These are phyloP conservation scores for Oryzias celebensis DNA, from an alignment of 2,113 vertebrate species.

Conservation along the genomic window DNA sequence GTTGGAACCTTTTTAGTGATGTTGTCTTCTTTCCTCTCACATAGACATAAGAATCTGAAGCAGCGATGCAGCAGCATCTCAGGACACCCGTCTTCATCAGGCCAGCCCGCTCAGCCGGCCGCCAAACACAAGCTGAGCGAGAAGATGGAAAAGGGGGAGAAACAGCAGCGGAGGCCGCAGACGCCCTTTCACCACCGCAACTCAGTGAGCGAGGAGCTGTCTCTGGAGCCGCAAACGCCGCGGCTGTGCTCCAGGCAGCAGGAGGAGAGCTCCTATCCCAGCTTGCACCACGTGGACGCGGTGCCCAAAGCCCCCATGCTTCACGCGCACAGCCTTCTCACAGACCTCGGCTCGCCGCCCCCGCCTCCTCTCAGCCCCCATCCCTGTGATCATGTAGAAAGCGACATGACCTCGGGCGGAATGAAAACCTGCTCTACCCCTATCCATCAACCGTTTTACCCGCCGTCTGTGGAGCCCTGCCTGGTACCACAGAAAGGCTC, in stretches of 20 bases:
- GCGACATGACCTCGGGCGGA: constrained; percentile 72
- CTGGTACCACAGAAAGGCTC: constrained; percentile 85
- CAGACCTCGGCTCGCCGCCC: constrained; percentile 89
- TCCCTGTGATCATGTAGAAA: constrained; percentile 87
- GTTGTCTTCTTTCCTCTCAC: neutral
- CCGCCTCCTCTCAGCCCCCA: constrained; percentile 96
- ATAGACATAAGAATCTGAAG: constrained; percentile 92
- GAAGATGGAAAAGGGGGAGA: constrained; percentile 94
- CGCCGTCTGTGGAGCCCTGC: constrained; percentile 88
- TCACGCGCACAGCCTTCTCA: constrained; percentile 74
- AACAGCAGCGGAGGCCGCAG: constrained; percentile 94
- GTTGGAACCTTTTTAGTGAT: neutral
- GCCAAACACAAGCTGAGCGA: constrained; percentile 94
- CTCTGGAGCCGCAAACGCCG: constrained; percentile 86
- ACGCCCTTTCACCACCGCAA: constrained; percentile 95
- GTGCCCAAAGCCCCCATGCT: constrained; percentile 86
- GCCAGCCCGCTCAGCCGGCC: constrained; percentile 83
- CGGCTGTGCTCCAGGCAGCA: constrained; percentile 86
- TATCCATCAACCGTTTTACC: constrained; percentile 92
- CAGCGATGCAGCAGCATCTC: constrained; percentile 85
- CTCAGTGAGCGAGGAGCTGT: constrained; percentile 85
- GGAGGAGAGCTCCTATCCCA: constrained; percentile 88
- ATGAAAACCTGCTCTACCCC: constrained; percentile 89
- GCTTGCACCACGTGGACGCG: constrained; percentile 80
- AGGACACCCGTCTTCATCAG: constrained; percentile 85